Conservation (phyloP, 35 echinoderm and acorn worm species). For the Lytechinus pictus region DNA sequence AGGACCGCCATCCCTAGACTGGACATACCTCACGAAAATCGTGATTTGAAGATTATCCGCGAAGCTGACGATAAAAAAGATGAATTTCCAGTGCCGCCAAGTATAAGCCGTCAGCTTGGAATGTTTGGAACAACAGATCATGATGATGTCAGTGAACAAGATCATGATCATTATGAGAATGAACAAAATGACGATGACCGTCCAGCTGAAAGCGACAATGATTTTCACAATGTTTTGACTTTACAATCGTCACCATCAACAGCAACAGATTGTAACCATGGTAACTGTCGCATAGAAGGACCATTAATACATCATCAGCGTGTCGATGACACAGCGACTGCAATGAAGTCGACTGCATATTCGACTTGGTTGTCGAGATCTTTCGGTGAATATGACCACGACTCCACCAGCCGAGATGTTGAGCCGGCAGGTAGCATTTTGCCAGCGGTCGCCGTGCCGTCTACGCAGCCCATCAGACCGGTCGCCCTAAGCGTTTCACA, state of each 20-base stretch:
- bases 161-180: neutral
- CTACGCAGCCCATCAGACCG: slow-evolving; percentile 7
- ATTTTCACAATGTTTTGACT: neutral
- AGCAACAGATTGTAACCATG: neutral
- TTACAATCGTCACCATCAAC: neutral
- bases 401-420: neutral
- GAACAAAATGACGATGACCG: neutral
- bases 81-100: neutral
- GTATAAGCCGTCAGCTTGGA: neutral
- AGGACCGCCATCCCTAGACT: neutral
- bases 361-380: neutral
- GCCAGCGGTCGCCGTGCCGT: neutral
- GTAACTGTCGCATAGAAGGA: neutral
- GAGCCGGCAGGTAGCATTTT: neutral
- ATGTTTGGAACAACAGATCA: neutral
- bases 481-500: neutral
- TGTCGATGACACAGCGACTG: neutral
- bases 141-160: neutral
- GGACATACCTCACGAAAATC: neutral
- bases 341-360: neutral
- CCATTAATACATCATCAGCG: neutral
- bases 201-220: neutral
- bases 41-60: neutral
- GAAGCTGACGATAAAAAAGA: neutral
- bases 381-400: neutral